These are phyloP conservation scores for Eidolon helvum DNA, from an alignment of 2,113 vertebrate genomes.

Conservation along the genomic window DNA sequence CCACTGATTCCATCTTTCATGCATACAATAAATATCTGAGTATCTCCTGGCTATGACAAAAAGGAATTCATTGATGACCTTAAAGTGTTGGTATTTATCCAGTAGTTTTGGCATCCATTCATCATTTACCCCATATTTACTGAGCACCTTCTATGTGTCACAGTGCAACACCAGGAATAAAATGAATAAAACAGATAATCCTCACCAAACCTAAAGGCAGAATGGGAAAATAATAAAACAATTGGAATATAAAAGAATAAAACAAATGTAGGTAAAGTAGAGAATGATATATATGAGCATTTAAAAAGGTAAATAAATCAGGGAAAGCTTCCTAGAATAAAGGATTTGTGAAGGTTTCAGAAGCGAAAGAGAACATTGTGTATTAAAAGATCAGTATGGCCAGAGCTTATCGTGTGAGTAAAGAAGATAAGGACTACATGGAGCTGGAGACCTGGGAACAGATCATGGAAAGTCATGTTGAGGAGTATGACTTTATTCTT, in stretches of 20 bases:
- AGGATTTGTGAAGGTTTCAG: not conserved
- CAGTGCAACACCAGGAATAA: not conserved
- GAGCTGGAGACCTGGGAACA: not conserved
- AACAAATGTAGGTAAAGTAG: not conserved
- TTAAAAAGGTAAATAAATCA: not conserved
- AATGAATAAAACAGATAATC: not conserved
- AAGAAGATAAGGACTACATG: not conserved
- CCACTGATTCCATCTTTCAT: not conserved
- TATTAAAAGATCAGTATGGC: not conserved
- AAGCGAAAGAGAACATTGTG: not conserved
- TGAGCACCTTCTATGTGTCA: not conserved
- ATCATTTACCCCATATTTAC: not conserved
- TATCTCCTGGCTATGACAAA: not conserved
- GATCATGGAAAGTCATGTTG: not conserved
- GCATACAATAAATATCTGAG: not conserved
- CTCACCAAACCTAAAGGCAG: not conserved
- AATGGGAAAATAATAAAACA: not conserved
- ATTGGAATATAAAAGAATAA: not conserved
- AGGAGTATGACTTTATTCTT: not conserved
- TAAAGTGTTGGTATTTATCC: not conserved
- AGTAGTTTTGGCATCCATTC: not conserved
- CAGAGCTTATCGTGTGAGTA: not conserved
- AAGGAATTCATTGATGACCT: not conserved
- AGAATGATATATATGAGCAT: not conserved
- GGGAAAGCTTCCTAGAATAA: not conserved